Percentiles rank a stretch among this genome's conserved stretches.
These are phyloP conservation scores for Ephestia elutella DNA, from an alignment of 1,140 invertebrate genomes.

Conservation along the genomic window DNA sequence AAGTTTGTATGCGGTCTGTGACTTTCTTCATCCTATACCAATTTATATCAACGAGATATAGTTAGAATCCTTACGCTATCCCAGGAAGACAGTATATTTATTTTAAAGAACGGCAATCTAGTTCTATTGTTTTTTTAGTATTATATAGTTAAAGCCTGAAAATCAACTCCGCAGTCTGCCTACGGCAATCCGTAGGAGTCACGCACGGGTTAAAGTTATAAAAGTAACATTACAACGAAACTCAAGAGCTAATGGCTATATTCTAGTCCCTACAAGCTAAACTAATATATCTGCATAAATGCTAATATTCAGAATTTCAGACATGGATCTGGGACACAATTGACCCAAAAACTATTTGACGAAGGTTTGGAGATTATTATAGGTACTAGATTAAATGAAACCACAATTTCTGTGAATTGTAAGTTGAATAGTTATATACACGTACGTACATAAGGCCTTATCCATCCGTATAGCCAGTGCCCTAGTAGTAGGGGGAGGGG, in stretches of 20 bases:
- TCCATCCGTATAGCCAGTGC: too few species aligned
- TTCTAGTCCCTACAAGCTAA: neutral
- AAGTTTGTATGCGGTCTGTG: too few species aligned
- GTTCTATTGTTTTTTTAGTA: too few species aligned
- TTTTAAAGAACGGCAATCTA: too few species aligned
- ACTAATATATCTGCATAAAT: neutral
- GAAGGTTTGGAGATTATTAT: slow-evolving; percentile 1
- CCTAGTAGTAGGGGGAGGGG: too few species aligned
- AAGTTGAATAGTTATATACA: neutral
- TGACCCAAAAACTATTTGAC: slow-evolving; percentile 13
- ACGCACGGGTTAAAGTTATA: neutral
- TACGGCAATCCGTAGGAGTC: too few species aligned
- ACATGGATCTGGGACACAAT: neutral
- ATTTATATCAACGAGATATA: too few species aligned
- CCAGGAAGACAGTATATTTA: too few species aligned
- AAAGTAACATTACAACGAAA: neutral
- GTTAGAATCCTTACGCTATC: too few species aligned
- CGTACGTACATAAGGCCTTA: neutral
- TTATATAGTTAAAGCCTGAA: too few species aligned
- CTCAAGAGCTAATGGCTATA: neutral
- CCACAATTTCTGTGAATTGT: neutral
- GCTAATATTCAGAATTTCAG: neutral
- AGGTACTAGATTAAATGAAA: neutral
- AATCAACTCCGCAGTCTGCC: too few species aligned
- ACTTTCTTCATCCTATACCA: too few species aligned